Evolutionary conservation across 1,140 invertebrate genomes (phyloP), one percentile per base, ranked within the genome.

Genomic region (Chironomus tepperi): DNA sequence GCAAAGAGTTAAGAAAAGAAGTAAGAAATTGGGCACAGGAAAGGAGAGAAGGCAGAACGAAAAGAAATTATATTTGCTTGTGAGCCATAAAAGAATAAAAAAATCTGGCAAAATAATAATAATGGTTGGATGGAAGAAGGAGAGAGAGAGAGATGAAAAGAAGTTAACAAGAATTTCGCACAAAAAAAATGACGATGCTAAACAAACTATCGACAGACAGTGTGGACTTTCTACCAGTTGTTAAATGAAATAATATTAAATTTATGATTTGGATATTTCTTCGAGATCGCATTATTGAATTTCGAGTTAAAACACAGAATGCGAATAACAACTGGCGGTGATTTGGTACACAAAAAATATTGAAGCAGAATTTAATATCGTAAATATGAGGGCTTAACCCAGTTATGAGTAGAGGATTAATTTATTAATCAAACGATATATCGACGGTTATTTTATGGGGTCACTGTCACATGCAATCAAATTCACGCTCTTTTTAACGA

Each of bases 221-320:
- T 47, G 43, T 10, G 15, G 8, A 47, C 43, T 47, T 47, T 47
- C 24, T 34, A 34, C 24, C 43, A 47, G 43, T 47, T 34, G 24
- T 34, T 34, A 34, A 34, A 34, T n/a, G n/a, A 57, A 57, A 67
- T 67, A 67, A 67, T 67, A 8, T 70, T 7, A 70, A 70, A 70
- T 70, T 70, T 70, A 70, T 70, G 65, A 70, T 70, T 18, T 70
- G 65, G 65, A 9, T 16, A 70, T 67, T 67, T 67, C 18, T n/a
- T 67, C n/a, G 16, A n/a, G 9, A 10, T 47, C 15, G 43, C 43
- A 10, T 47, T 15, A 47, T 10, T 47, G 43, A 47, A 47, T 9
- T 47, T 15, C 43, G 15, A 47, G 8, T 15, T 47, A 15, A 10
- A 47, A 34, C 1, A 34, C 1, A 2, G 24, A 2, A 34, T 34